Base-by-base conservation (phyloP, 2,113 vertebrate genomes). In the Gobius niger region DNA sequence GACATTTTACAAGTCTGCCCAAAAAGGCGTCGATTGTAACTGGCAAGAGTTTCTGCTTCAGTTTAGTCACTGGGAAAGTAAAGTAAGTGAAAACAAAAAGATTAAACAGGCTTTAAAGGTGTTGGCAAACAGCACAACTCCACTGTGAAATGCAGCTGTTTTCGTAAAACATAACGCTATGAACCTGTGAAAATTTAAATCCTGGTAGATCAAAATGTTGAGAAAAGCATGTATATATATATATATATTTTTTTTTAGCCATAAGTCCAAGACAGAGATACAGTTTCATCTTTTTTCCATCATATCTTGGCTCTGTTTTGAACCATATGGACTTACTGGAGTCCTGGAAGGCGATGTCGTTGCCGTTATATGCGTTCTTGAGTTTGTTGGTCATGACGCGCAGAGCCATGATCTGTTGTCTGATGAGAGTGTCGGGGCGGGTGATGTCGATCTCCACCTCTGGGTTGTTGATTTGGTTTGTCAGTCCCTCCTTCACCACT, bases 381-480 rank as follows among this genome's bases (percentile, higher is more conserved):
- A 99, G 88, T 75, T 98, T 98, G 90, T 99, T 99, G 81, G 96
- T 98, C 95, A 98, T 98, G 84, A 98, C 95, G 7, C 96, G 92
- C 2, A 99, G 92, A 0, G 96, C 94, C 98, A 99, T 99, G 87
- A 99, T 99, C 91, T 99, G 97, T 63, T 99, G 98, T 66, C 97
- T 89, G 83, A 98, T 97, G 82, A 96, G 93, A 0, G 96, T 97
- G 88, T 99, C 96, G 0, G 98, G 98, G 73, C 96, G 91, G 1
- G 96, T 99, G 90, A 99, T 98, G 77, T 99, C 98, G 77, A 99
- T 95, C 0, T 97, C 95, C 65, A 99, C 96, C 85, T 99, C 98
- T 0, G 98, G 98, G 81, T 99, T 99, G 92, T 95, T 98, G 78
- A 95, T 93, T 87, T 99, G 98, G 87, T 98, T 99, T 69, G 96